phyloP scores from a whole-genome alignment of 2,797 vertebrate genomes.

The Bufotes viridis region DNA sequence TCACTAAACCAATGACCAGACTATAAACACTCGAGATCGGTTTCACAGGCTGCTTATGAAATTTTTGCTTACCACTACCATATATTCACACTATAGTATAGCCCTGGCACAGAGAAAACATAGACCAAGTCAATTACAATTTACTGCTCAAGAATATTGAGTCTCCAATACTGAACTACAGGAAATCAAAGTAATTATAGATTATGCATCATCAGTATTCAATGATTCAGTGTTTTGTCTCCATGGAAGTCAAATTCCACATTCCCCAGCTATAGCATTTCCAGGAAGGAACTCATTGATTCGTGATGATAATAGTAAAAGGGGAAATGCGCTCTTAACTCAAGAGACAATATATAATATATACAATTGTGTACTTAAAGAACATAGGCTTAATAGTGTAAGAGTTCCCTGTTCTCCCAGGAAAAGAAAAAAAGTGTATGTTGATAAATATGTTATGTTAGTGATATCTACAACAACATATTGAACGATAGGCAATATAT shows the following conservation, averaged over 20 bases:
- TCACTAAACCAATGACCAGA: neutral
- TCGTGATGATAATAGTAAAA: neutral
- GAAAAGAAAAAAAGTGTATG: neutral
- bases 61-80: neutral
- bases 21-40: neutral
- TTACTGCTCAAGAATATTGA: neutral
- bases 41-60: neutral
- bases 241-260: constrained; percentile 30
- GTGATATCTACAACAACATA: too few species aligned
- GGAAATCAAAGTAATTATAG: neutral
- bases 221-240: constrained; percentile 44
- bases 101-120: neutral
- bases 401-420: neutral
- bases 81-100: neutral
- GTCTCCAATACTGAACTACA: neutral
- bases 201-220: constrained; percentile 23
- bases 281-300: constrained; percentile 27
- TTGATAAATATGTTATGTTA: too few species aligned
- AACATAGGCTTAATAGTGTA: neutral
- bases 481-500: too few species aligned
- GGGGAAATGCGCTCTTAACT: neutral
- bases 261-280: constrained; percentile 14
- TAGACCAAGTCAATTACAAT: neutral
- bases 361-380: neutral
- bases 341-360: too few species aligned